Conservation (phyloP, 2,797 vertebrate genomes). For the Chelonia mydas region DNA sequence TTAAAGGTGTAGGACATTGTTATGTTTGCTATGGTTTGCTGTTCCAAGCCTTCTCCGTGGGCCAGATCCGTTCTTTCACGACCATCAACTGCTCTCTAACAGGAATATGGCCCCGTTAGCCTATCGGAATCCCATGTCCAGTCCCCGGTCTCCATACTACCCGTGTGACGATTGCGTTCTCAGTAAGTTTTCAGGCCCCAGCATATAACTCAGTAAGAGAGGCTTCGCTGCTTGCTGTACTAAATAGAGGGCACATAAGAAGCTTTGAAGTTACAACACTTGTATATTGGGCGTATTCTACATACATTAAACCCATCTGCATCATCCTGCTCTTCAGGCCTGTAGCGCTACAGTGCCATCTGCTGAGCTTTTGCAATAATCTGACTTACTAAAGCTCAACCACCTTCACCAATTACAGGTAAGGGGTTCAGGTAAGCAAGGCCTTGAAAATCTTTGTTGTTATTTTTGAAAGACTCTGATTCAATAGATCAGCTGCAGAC, state of each 20-base stretch:
- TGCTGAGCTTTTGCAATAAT: not conserved
- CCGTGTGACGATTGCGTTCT: not conserved
- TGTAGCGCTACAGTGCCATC: not conserved
- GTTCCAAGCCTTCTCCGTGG: not conserved
- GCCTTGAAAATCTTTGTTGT: not conserved
- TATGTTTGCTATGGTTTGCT: not conserved
- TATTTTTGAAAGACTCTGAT: accelerated
- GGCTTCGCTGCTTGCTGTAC: accelerated
- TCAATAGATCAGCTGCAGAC: not conserved
- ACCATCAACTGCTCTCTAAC: not conserved
- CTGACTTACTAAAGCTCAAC: accelerated
- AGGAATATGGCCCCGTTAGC: not conserved
- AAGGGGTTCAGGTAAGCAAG: accelerated
- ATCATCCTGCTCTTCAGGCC: accelerated
- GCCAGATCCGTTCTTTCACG: not conserved
- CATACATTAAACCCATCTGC: accelerated
- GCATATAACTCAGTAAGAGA: not conserved
- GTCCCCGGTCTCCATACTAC: not conserved
- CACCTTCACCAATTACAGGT: accelerated
- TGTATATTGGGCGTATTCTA: no score
- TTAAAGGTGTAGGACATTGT: not conserved
- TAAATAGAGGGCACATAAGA: not conserved
- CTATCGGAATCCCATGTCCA: not conserved
- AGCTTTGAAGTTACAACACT: accelerated
- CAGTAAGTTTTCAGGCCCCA: not conserved